A percentile compares a stretch with the other conserved stretches of the same genome.
Conservation (phyloP, 2,888 invertebrate genomes). For the Hypercompe scribonia region DNA sequence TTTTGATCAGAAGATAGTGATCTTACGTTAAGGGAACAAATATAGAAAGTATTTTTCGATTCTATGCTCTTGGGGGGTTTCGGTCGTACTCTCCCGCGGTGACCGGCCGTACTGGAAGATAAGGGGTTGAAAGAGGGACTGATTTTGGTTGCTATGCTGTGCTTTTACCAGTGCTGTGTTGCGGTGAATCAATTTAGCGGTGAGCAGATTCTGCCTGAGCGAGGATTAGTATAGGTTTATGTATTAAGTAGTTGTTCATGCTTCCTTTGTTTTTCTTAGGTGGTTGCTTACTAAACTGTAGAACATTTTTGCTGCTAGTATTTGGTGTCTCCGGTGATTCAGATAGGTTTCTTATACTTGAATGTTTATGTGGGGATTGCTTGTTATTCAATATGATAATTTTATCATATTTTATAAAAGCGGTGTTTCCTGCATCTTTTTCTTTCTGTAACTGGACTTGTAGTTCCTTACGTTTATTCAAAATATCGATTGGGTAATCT, state of each 20-base stretch:
- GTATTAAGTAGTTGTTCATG: not conserved
- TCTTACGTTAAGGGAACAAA: not conserved
- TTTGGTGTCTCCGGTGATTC: not conserved
- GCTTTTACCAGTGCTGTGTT: not conserved
- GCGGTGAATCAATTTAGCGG: not conserved
- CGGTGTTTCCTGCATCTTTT: constrained; percentile 12
- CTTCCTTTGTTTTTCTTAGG: not conserved
- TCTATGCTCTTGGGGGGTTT: not conserved
- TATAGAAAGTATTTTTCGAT: too few species aligned
- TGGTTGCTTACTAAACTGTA: not conserved
- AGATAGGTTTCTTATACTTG: too few species aligned
- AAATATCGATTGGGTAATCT: constrained; percentile 5
- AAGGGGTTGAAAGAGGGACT: not conserved
- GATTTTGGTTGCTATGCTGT: not conserved
- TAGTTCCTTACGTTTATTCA: constrained; percentile 10
- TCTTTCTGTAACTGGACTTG: constrained; percentile 14
- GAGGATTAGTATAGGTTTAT: not conserved
- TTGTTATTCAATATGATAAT: not conserved
- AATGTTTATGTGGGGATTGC: not conserved
- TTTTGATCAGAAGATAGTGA: not conserved
- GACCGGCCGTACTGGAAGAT: not conserved
- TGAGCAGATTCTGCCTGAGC: not conserved
- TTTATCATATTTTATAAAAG: constrained; percentile 15
- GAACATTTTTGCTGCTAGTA: not conserved
- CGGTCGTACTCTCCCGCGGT: not conserved